phyloP scores from a whole-genome alignment of 2,888 invertebrate genomes.

The Eurytoma adleriae region DNA sequence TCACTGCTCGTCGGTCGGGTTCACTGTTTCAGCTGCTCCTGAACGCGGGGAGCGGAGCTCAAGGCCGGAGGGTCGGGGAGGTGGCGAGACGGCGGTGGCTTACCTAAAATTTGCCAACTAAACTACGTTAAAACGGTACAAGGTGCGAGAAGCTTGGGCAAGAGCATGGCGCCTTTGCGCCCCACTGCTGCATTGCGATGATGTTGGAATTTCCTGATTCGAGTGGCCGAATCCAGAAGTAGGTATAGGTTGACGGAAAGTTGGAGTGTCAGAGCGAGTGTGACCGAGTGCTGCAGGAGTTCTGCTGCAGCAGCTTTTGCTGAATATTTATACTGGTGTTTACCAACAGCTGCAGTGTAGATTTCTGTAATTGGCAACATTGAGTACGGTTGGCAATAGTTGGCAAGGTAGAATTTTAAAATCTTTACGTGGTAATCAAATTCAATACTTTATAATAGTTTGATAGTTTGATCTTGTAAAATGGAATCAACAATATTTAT shows the following conservation, averaged over 20 bases:
- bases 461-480: too few relatives aligned
- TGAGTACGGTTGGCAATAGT: too few relatives aligned
- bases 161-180: slow-evolving; percentile 47
- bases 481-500: too few relatives aligned
- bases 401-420: too few relatives aligned
- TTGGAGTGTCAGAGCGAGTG: neutral
- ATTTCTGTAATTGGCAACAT: too few relatives aligned
- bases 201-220: neutral
- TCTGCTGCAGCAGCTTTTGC: neutral
- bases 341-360: too few relatives aligned
- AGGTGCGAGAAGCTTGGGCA: slow-evolving; percentile 13
- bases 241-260: too few relatives aligned
- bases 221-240: neutral
- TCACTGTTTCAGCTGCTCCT: too few relatives aligned
- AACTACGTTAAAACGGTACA: slow-evolving; percentile 25
- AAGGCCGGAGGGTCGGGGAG: neutral
- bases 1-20: too few relatives aligned
- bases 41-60: neutral
- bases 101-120: slow-evolving; percentile 41
- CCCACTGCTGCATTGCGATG: slow-evolving; percentile 1
- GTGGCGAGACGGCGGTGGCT: neutral
- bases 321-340: neutral
- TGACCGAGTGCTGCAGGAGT: neutral
- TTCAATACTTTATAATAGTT: too few relatives aligned
- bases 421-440: too few relatives aligned